Evolutionary conservation across 2,797 vertebrate genomes (phyloP), one percentile per base, ranked within the genome.

Genomic region (Chelonia mydas): DNA sequence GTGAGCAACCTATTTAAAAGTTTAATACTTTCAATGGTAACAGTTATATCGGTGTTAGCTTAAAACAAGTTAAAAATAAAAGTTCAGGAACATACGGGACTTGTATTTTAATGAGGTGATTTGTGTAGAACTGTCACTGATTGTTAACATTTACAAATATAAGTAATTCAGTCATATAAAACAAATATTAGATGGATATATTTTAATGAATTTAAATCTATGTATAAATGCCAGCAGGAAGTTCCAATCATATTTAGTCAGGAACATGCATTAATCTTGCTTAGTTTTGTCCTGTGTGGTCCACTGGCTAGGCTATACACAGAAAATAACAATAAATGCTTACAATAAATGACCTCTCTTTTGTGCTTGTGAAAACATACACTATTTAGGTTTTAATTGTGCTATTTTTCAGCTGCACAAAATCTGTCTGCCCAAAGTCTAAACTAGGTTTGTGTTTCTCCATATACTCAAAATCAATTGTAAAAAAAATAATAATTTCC

Each of bases 211-310:
- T 96, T 97, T 94, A 97, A 97, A 95, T 91, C 84, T 97, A 96
- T 94, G 83, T 94, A 97, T 97, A 98, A 97, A 97, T 94, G 90
- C 95, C 92, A 98, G 97, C 98, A 98, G 98, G 98, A 99, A 99
- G 94, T 93, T 95, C 93, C 88, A 98, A 97, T 99, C 99, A 98
- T 95, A 98, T 94, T 98, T 98, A 98, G 98, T 98, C 98, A 98
- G 95, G 93, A 95, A 95, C 86, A 94, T 91, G 94, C 95, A 98
- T 99, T 98, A 95, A 98, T 98, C 98, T 97, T 98, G 88, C 94
- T 98, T 98, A 98, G 92, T 97, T 98, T 97, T 94, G 79, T 94
- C 98, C 97, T 98, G 92, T 96, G 98, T 96, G 96, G 87, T 98
- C 95, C 93, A 97, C 98, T 97, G 97, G 97, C 97, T 96, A 96